Percentiles rank a stretch among this genome's conserved stretches.
Evolutionary conservation across 2,113 vertebrate genomes (phyloP).

Genomic region (Neotoma lepida): DNA sequence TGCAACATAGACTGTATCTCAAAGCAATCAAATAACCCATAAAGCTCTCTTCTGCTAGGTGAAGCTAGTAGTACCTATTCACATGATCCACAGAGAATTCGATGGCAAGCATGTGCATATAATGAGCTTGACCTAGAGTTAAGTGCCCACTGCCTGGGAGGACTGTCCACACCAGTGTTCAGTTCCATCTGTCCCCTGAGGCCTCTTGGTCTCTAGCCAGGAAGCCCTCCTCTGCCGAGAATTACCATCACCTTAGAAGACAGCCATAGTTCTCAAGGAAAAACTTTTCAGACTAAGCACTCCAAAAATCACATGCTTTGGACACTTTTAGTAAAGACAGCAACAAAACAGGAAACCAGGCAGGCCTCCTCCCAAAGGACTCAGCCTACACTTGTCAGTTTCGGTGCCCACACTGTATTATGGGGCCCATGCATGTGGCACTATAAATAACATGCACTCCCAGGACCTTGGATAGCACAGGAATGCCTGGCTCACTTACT

Average conservation of each 20-base stretch:
- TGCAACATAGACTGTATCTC: background rate
- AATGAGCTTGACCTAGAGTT: background rate
- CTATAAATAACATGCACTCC: conserved; percentile 58
- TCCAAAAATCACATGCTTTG: conserved; percentile 58
- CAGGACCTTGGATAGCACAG: background rate
- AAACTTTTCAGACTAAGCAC: conserved; percentile 40
- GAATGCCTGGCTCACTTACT: background rate
- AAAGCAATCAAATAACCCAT: background rate
- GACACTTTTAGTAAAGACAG: conserved; percentile 63
- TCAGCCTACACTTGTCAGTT: background rate
- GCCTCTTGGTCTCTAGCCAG: background rate
- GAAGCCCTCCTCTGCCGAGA: background rate
- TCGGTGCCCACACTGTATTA: background rate
- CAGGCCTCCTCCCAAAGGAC: background rate
- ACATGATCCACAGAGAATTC: background rate
- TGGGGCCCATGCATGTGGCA: background rate
- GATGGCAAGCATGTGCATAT: background rate
- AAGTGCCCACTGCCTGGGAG: background rate
- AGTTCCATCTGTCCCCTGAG: background rate
- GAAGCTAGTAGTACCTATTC: background rate
- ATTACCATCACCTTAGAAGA: background rate
- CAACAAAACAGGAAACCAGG: conserved; percentile 67
- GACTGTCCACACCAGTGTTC: background rate
- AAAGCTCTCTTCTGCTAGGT: background rate
- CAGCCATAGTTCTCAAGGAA: background rate